Evolutionary conservation across 2,797 vertebrate genomes (phyloP).

Genomic region (Intellagama lesueurii): DNA sequence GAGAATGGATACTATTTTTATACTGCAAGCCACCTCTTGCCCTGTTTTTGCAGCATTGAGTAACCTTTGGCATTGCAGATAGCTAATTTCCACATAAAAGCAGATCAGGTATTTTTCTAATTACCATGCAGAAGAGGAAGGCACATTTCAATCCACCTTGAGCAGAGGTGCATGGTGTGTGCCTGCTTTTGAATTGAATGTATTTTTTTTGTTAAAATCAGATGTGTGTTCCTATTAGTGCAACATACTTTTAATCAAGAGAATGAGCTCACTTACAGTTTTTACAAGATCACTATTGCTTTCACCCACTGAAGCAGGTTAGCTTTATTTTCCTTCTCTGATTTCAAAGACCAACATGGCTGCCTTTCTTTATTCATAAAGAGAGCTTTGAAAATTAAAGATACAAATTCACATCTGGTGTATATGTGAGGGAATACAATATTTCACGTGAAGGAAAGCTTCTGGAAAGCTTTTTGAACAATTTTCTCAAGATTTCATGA

Average conservation of each 20-base stretch:
- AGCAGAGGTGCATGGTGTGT: accelerated
- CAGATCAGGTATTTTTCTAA: neutral
- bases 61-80: neutral
- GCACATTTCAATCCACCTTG: accelerated
- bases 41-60: neutral
- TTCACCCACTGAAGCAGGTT: neutral
- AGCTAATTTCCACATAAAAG: constrained; percentile 28
- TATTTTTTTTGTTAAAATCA: constrained; percentile 36
- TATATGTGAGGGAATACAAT: neutral
- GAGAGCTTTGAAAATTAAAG: neutral
- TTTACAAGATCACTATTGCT: neutral
- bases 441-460: neutral
- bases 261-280: neutral
- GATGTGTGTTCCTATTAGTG: neutral
- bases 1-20: neutral
- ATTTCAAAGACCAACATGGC: neutral
- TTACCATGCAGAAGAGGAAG: neutral
- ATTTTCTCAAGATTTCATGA: too few species aligned
- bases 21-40: neutral
- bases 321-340: neutral
- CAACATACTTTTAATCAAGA: neutral
- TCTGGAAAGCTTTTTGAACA: neutral
- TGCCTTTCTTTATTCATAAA: too few species aligned
- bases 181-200: neutral
- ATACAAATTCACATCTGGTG: neutral